A percentile compares a stretch with the other conserved stretches of the same genome.
These are phyloP conservation scores for Lontra canadensis DNA, from an alignment of 2,113 vertebrate genomes.

Conservation along the genomic window DNA sequence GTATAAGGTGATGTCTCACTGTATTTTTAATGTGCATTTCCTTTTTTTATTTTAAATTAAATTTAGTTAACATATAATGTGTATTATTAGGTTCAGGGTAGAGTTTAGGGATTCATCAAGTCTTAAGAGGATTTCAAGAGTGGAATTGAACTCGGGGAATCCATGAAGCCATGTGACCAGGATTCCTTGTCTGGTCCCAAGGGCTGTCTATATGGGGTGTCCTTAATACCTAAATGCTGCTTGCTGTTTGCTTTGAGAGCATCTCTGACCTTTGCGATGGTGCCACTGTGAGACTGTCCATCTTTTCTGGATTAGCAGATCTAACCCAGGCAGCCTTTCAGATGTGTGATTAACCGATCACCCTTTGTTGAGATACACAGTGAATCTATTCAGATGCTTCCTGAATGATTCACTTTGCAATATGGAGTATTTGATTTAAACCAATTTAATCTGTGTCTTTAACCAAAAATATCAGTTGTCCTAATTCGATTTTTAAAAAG, in stretches of 20 bases:
- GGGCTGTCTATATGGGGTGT: no score
- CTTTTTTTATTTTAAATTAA: background rate
- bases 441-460: background rate
- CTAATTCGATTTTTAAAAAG: background rate
- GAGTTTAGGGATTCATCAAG: background rate
- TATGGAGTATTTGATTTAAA: background rate
- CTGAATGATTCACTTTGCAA: background rate
- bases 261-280: background rate
- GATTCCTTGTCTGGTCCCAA: background rate
- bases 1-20: background rate
- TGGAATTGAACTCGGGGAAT: background rate
- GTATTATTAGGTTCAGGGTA: background rate
- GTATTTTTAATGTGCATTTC: background rate
- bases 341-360: background rate
- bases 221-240: fast-evolving
- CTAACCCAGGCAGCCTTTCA: background rate
- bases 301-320: background rate
- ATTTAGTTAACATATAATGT: background rate
- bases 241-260: background rate
- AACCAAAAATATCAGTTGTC: background rate
- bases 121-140: background rate
- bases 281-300: fast-evolving
- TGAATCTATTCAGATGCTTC: background rate
- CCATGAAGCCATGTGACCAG: background rate
- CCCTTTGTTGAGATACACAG: background rate